Evolutionary conservation across 2,113 vertebrate species (phyloP).

Genomic region (Sebastes fasciatus): DNA sequence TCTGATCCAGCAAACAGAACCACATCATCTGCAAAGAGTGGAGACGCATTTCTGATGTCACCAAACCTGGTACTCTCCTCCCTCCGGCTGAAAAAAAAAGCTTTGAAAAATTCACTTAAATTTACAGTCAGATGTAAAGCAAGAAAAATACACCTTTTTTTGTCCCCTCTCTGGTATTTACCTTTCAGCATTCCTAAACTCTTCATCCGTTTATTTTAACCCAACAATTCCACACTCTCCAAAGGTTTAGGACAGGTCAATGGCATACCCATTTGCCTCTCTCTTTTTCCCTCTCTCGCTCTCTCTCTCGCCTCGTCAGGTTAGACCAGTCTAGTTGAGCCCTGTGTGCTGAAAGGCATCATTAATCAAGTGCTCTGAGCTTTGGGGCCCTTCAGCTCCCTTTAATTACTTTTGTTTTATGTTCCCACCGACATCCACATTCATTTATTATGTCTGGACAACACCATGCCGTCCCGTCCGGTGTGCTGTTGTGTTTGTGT

Average conservation of each 20-base stretch:
- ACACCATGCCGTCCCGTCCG: conserved; percentile 12
- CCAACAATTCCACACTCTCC: conserved; percentile 17
- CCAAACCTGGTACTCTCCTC: too few species aligned
- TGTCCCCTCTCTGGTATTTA: background rate
- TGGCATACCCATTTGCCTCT: conserved; percentile 9
- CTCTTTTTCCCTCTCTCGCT: background rate
- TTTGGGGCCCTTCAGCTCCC: conserved; percentile 64
- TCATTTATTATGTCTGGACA: conserved; percentile 64
- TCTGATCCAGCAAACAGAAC: too few species aligned
- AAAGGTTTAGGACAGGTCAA: conserved; percentile 31
- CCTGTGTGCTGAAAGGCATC: conserved; percentile 58
- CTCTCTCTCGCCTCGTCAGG: conserved; percentile 13
- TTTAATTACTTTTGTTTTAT: conserved; percentile 80
- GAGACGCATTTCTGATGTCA: too few species aligned
- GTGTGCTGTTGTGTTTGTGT: conserved; percentile 2
- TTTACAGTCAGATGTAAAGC: background rate
- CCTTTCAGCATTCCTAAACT: background rate
- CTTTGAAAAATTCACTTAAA: conserved; percentile 1
- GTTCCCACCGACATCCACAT: conserved; percentile 58
- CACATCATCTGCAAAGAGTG: too few species aligned
- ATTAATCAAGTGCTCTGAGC: conserved; percentile 76
- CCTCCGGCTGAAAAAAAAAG: background rate
- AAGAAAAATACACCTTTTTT: background rate
- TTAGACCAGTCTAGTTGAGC: conserved; percentile 52
- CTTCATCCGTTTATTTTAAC: conserved; percentile 35